Conservation (phyloP, 2,113 vertebrate genomes). For the human (Homo sapiens) region GRCh38 chr7:12409501-12410000, state of each 20-base stretch:
- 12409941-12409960: neutral
- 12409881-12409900: neutral
- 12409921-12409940: neutral
- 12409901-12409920: neutral
- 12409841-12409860: neutral
- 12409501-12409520: neutral
- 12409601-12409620: neutral
- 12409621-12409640: too few relatives aligned
- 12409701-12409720: neutral
- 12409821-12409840: neutral
- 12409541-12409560: too few relatives aligned
- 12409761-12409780: neutral
- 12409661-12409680: neutral
- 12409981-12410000: neutral
- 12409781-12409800: neutral
- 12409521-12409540: neutral
- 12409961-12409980: neutral
- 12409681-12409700: neutral
- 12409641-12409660: neutral
- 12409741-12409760: too few relatives aligned
- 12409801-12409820: neutral
- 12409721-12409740: too few relatives aligned
- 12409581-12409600: too few relatives aligned
- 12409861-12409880: neutral
- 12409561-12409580: neutral